A percentile compares a stretch with the other conserved stretches of the same genome.
Conservation (phyloP, 2,888 invertebrate species). For the Epiperipatus broadwayi region DNA sequence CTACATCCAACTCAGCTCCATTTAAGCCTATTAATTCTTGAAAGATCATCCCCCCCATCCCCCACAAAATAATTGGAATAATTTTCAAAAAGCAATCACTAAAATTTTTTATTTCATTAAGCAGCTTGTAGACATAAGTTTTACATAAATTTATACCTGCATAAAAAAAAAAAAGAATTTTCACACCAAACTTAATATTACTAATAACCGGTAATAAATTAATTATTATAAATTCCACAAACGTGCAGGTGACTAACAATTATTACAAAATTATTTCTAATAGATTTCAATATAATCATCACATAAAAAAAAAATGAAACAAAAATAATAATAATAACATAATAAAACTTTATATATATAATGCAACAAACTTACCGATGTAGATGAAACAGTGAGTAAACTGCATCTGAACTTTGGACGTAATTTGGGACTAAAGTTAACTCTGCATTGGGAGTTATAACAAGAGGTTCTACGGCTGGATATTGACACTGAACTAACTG, state of each 20-base stretch:
- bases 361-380: constrained; percentile 45
- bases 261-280: not conserved
- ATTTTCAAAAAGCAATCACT: too few relatives aligned
- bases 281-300: constrained; percentile 15
- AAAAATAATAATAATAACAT: constrained; percentile 16
- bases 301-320: constrained; percentile 22
- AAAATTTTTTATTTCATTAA: too few relatives aligned
- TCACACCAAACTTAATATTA: too few relatives aligned
- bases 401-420: constrained; percentile 52
- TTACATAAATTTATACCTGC: too few relatives aligned
- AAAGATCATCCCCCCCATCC: too few relatives aligned
- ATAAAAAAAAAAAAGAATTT: too few relatives aligned
- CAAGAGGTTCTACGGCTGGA: constrained; percentile 66
- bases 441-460: constrained; percentile 51
- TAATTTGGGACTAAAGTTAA: constrained; percentile 61
- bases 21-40: too few relatives aligned
- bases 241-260: constrained; percentile 4
- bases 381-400: constrained; percentile 64
- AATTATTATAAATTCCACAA: too few relatives aligned
- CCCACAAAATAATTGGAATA: too few relatives aligned
- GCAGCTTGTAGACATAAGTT: too few relatives aligned
- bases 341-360: constrained; percentile 20
- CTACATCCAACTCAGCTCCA: too few relatives aligned
- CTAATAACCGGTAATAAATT: too few relatives aligned
- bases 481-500: constrained; percentile 64